Evolutionary conservation across 2,888 invertebrate genomes (phyloP).

Genomic region (Peribatodes rhomboidaria): DNA sequence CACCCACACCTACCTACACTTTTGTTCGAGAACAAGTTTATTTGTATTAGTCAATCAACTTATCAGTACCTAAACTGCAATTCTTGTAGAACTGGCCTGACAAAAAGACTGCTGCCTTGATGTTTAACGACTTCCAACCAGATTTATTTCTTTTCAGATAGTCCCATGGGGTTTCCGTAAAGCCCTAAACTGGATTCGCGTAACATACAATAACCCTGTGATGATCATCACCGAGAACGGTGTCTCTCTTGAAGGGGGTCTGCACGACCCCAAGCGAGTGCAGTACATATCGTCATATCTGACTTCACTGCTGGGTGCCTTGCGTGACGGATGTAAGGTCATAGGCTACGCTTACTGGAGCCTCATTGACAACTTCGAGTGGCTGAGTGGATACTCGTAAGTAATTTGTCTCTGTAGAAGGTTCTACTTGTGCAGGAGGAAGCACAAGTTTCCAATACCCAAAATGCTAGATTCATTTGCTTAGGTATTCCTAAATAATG

Average conservation of each 20-base stretch:
- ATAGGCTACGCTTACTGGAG: slow-evolving; percentile 92
- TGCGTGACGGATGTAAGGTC: slow-evolving; percentile 87
- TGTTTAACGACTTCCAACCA: background rate
- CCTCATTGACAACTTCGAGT: slow-evolving; percentile 93
- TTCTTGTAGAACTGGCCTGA: too few relatives aligned
- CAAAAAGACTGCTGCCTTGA: too few relatives aligned
- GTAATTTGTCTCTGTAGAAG: slow-evolving; percentile 46
- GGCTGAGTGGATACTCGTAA: slow-evolving; percentile 91
- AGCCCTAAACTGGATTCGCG: slow-evolving; percentile 87
- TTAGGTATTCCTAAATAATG: background rate
- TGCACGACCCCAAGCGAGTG: slow-evolving; percentile 80
- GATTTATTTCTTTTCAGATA: slow-evolving; percentile 83
- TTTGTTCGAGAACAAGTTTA: too few relatives aligned
- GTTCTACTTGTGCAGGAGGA: too few relatives aligned
- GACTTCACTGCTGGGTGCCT: slow-evolving; percentile 74
- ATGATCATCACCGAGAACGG: slow-evolving; percentile 89
- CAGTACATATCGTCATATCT: slow-evolving; percentile 84
- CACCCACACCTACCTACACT: too few relatives aligned
- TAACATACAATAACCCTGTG: slow-evolving; percentile 85
- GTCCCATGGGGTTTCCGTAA: slow-evolving; percentile 89
- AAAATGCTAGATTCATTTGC: background rate
- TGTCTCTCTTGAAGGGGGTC: slow-evolving; percentile 76
- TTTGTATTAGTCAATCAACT: too few relatives aligned
- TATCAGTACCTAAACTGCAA: too few relatives aligned
- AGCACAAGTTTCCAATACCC: background rate